phyloP scores from a whole-genome alignment of 2,888 invertebrate species.

The Caenorhabditis imperialis region DNA sequence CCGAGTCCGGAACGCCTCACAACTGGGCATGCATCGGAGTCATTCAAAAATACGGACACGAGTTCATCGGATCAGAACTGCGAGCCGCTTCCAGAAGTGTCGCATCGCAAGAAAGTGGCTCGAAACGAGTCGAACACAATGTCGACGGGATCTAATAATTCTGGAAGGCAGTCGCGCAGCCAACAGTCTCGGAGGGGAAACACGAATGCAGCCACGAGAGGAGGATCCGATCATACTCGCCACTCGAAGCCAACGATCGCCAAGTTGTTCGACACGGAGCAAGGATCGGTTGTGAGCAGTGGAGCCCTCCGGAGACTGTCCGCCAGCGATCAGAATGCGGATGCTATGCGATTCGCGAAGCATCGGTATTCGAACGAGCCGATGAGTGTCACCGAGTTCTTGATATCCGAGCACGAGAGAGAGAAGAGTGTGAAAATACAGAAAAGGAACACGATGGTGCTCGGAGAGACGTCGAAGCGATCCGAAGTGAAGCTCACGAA shows the following conservation, averaged over 20 bases:
- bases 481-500: constrained; percentile 12
- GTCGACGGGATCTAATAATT: constrained; percentile 38
- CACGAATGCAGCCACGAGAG: constrained; percentile 37
- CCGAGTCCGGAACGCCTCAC: constrained; percentile 38
- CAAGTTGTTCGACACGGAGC: constrained; percentile 20
- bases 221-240: background rate
- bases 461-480: constrained; percentile 5
- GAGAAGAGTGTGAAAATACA: constrained; percentile 15
- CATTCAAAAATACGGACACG: constrained; percentile 16
- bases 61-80: constrained; percentile 24
- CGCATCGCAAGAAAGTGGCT: constrained; percentile 27
- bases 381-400: constrained; percentile 40
- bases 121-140: constrained; percentile 40
- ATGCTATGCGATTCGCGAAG: constrained; percentile 22
- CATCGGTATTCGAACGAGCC: constrained; percentile 30
- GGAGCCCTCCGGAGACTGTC: constrained; percentile 39
- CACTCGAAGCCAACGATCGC: constrained; percentile 13
- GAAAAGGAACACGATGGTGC: constrained; percentile 29
- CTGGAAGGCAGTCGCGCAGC: constrained; percentile 47
- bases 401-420: constrained; percentile 33
- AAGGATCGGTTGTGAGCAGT: constrained; percentile 4
- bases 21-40: constrained; percentile 6
- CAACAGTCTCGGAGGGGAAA: constrained; percentile 40
- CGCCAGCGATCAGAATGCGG: constrained; percentile 44
- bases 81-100: constrained; percentile 1